phyloP scores from a whole-genome alignment of 2,888 invertebrate species.

The Selenia dentaria region DNA sequence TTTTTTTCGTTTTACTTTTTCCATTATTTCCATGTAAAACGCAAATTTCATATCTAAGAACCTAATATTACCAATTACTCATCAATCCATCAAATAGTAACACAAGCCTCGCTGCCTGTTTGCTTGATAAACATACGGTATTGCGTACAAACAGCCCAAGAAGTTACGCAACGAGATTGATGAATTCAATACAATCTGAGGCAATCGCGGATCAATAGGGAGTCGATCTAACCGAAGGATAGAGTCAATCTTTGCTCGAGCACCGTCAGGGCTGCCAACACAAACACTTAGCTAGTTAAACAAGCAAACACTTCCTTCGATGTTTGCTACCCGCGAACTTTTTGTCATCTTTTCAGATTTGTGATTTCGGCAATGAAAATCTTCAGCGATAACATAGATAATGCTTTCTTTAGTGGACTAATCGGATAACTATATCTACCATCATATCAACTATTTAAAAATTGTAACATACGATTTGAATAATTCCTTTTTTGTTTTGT shows the following conservation, averaged over 20 bases:
- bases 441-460: no score
- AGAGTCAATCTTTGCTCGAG: conserved; percentile 26
- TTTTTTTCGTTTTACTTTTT: no score
- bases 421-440: no score
- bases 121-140: conserved; percentile 23
- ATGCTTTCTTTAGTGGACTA: no score
- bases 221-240: conserved; percentile 31
- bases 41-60: no score
- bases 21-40: no score
- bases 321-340: not conserved
- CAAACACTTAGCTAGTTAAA: conserved; percentile 1
- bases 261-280: conserved; percentile 21
- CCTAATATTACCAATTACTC: no score
- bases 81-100: not conserved
- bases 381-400: no score
- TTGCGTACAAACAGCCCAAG: conserved; percentile 12
- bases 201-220: conserved; percentile 30
- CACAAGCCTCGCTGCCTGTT: conserved; percentile 6
- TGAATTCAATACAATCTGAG: conserved; percentile 24
- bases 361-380: no score
- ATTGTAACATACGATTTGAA: no score
- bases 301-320: not conserved
- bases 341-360: no score
- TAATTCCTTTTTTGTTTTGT: no score
- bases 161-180: conserved; percentile 33